phyloP scores from a whole-genome alignment of 2,888 invertebrate genomes.

The Punctoribates punctum region DNA sequence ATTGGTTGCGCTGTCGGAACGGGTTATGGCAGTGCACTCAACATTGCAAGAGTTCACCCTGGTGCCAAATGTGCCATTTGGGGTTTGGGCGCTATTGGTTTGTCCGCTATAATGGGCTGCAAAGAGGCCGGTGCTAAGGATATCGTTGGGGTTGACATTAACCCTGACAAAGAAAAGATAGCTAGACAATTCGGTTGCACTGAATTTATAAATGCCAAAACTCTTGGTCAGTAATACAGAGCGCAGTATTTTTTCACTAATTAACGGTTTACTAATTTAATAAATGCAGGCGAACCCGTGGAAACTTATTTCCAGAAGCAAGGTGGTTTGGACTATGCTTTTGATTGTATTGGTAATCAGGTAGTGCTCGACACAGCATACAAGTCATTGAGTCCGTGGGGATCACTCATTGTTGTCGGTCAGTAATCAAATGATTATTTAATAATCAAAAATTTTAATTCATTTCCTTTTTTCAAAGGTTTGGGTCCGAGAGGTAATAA shows the following conservation, averaged over 20 bases:
- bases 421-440: neutral
- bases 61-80: conserved; percentile 54
- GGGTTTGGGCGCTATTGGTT: conserved; percentile 55
- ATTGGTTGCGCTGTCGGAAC: conserved; percentile 47
- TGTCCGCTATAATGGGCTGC: conserved; percentile 54
- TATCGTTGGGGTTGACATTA: conserved; percentile 47
- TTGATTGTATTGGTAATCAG: conserved; percentile 30
- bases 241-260: too few relatives aligned
- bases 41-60: conserved; percentile 51
- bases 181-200: conserved; percentile 47
- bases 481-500: neutral
- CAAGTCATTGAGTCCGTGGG: conserved; percentile 25
- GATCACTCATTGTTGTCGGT: neutral
- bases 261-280: too few relatives aligned
- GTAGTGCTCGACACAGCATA: neutral
- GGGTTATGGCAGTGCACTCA: conserved; percentile 46
- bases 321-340: too few relatives aligned
- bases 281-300: too few relatives aligned
- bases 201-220: conserved; percentile 41
- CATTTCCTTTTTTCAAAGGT: neutral
- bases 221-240: too few relatives aligned
- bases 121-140: conserved; percentile 52
- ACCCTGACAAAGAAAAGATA: conserved; percentile 51
- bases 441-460: neutral
- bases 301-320: too few relatives aligned